Evolutionary conservation across 2,113 vertebrate genomes (phyloP), one percentile per base, ranked within the genome.

Genomic region (Thinocorus orbignyianus): DNA sequence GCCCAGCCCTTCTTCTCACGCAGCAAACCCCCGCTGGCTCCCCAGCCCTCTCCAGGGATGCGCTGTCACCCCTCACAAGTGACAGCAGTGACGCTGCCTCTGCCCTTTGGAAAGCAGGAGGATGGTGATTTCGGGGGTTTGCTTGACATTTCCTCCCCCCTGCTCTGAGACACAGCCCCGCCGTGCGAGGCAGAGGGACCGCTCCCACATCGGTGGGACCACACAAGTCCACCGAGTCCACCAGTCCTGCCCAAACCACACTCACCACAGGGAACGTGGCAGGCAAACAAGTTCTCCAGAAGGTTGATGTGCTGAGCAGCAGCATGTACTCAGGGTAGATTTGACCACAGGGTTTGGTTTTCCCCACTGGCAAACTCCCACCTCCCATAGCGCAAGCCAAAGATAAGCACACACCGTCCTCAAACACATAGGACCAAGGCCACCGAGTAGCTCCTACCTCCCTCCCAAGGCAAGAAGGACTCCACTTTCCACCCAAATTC

Each of bases 381-480:
- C 26, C 65, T 52, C 58, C 4, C 17, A 3, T 0, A 6, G 14
- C 9, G 3, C 1, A 0, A 9, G 35, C 18, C 51, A n/a, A 4
- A 64, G 51, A 7, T 0, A 2, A 65, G 41, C 51, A 20, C 52
- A 9, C 31, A 1, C 3, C 77, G 9, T 1, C 62, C 69, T 54
- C 0, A 0, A 37, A 4, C 31, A 6, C 0, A 2, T 1, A 8
- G 35, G 22, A 33, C 48, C 26, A 5, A 9, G 3, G 49, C 65
- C 11, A 5, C 2, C 1, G 0, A 9, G 30, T 6, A 42, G 48
- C 66, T 7, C 16, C 66, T 7, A 16, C 5, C 3, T 12, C 23
- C 5, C 17, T 12, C 23, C 5, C 17, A 4, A 17, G 31, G 24
- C 81, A 69, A 11, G 42, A 15, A 13, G 42, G 70, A 33, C 71